A percentile compares a stretch with the other conserved stretches of the same genome.
Conservation (phyloP, 92 coral and sea anemone genomes). For the Phymanthus crucifer region DNA sequence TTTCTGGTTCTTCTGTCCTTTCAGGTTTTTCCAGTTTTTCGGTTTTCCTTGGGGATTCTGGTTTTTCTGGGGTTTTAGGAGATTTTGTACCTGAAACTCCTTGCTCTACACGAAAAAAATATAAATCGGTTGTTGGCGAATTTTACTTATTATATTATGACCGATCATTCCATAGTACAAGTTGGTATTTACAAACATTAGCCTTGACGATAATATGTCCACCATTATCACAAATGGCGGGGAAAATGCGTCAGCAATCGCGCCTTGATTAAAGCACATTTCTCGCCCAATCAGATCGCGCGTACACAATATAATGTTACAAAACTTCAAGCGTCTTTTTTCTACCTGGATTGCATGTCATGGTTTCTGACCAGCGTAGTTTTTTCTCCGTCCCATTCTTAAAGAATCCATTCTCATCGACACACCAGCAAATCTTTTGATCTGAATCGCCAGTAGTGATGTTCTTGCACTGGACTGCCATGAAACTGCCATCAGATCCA, state of each 20-base stretch:
- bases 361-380: background rate
- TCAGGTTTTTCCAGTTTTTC: background rate
- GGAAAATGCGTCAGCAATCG: background rate
- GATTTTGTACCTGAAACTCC: background rate
- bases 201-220: too few relatives aligned
- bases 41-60: background rate
- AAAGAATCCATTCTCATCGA: slow-evolving; percentile 46
- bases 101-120: background rate
- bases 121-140: background rate
- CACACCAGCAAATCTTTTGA: slow-evolving; percentile 44
- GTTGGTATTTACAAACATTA: too few relatives aligned
- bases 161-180: too few relatives aligned
- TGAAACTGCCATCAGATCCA: background rate
- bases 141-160: background rate
- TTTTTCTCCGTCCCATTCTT: slow-evolving; percentile 37
- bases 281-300: too few relatives aligned
- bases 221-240: background rate
- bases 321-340: background rate
- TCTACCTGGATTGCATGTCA: background rate
- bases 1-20: background rate
- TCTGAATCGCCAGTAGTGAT: background rate
- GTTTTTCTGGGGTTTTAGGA: background rate
- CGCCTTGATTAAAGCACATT: too few relatives aligned
- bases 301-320: background rate
- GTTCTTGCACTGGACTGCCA: background rate